These are phyloP conservation scores for Tetragnatha versicolor DNA, from an alignment of 1,140 invertebrate species.

Conservation along the genomic window DNA sequence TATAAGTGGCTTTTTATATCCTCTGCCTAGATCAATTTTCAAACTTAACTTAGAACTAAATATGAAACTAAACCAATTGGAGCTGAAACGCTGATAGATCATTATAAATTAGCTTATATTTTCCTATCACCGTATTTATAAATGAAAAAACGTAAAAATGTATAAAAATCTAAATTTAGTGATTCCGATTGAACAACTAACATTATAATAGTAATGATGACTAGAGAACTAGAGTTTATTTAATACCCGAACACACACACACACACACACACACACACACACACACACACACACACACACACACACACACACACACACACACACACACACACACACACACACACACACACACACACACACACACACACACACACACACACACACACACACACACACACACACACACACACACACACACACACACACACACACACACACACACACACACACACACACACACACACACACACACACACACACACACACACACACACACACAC, in stretches of 20 bases:
- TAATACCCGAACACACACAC: not conserved
- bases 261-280: slow-evolving; percentile 16
- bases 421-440: not conserved
- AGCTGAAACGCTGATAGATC: too few relatives aligned
- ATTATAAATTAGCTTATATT: too few relatives aligned
- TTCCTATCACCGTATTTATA: too few relatives aligned
- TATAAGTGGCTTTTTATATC: too few relatives aligned
- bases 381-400: slow-evolving; percentile 8
- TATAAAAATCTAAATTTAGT: too few relatives aligned
- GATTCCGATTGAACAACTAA: too few relatives aligned
- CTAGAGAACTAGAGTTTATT: too few relatives aligned
- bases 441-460: not conserved
- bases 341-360: slow-evolving; percentile 16
- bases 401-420: slow-evolving; percentile 8
- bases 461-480: not conserved
- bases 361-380: slow-evolving; percentile 12
- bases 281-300: slow-evolving; percentile 16
- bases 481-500: slow-evolving; percentile 5
- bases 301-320: slow-evolving; percentile 8
- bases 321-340: slow-evolving; percentile 1
- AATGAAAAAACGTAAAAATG: too few relatives aligned
- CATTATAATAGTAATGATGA: too few relatives aligned
- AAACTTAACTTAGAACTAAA: too few relatives aligned
- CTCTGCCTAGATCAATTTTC: too few relatives aligned
- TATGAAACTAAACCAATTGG: too few relatives aligned